Base-by-base conservation (phyloP, 1,140 invertebrate genomes). In the Radopholus similis region DNA sequence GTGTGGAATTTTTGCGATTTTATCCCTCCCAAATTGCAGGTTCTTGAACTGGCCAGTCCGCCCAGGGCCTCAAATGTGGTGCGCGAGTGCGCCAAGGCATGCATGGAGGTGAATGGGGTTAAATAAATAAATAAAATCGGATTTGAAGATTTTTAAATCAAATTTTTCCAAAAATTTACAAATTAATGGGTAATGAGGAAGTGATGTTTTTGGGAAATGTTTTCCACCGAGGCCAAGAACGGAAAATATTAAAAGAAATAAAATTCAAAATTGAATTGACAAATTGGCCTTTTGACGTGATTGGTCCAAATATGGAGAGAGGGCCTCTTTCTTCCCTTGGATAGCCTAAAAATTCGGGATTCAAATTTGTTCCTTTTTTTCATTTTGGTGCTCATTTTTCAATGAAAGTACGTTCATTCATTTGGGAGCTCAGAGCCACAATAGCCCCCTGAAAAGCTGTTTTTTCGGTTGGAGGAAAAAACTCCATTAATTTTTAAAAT, bases 41-140 rank as follows among this genome's bases (percentile, higher is more conserved):
- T 98, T 1, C 93, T 97, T 88, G 95, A 99, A 83, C 83, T 99
- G 69, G 91, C 93, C 13, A 94, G 92, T 86, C 95, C 95, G 51
- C 95, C 95, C 0, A 85, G 95, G 74, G 95, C 96, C 23, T 94
- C 92, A 83, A 93, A 91, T 26, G 95, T 98, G 4, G 95, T 99
- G 0, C 97, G 96, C 85, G 95, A 99, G 84, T 99, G 96, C 85
- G 95, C 96, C 0, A 97, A 93, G 82, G 94, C 94, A 26, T 99
- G 96, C 84, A 88, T 98, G 67, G 86, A 93, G 79, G 95, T 94
- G n/a, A n/a, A n/a, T n/a, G 34, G 97, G 94, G 26, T 15, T 32
- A 38, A 35, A 56, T n/a, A 42, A 15, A 21, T 15, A 42, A 42
- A 15, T 15, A 42, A 21, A 15, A 15, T 42, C 40, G 15, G n/a